Percentiles rank a stretch among this genome's conserved stretches.
Evolutionary conservation across 2,797 vertebrate species (phyloP).

Genomic region (Philypnodon macrostomus): DNA sequence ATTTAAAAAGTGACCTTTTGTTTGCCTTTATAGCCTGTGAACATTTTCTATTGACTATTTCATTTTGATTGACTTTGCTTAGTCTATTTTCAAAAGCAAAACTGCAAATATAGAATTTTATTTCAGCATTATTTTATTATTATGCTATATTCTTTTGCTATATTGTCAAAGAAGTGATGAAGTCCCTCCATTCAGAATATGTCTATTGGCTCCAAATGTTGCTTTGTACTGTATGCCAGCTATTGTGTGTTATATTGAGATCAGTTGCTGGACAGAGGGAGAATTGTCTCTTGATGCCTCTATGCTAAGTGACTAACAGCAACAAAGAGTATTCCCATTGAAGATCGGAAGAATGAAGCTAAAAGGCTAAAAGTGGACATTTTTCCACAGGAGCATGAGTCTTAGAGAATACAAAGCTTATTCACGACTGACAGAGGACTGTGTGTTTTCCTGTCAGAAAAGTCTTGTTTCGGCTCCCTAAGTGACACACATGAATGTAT

Average conservation of each 20-base stretch:
- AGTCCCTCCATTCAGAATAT: slow-evolving; percentile 8
- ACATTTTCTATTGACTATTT: neutral
- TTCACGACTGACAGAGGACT: slow-evolving; percentile 63
- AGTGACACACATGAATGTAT: slow-evolving; percentile 47
- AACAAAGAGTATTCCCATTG: slow-evolving; percentile 47
- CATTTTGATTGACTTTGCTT: neutral
- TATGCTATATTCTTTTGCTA: neutral
- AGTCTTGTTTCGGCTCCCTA: slow-evolving; percentile 49
- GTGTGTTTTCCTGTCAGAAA: slow-evolving; percentile 52
- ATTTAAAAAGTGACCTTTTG: neutral
- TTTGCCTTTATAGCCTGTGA: slow-evolving; percentile 1
- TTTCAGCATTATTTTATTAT: neutral
- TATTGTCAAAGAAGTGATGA: slow-evolving; percentile 19
- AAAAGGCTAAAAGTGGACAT: slow-evolving; percentile 55
- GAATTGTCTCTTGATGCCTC: slow-evolving; percentile 17
- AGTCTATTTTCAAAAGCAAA: neutral
- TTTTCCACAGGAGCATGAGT: slow-evolving; percentile 47
- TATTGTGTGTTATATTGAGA: neutral
- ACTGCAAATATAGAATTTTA: neutral
- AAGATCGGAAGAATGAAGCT: slow-evolving; percentile 49
- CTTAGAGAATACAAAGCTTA: slow-evolving; percentile 53
- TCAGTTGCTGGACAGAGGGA: slow-evolving; percentile 7
- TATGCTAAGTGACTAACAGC: slow-evolving; percentile 31
- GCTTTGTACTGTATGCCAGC: slow-evolving; percentile 12
- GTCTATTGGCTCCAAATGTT: slow-evolving; percentile 17